Evolutionary conservation across 2,113 vertebrate genomes (phyloP).

Genomic region (Brachyhypopomus occidentalis): DNA sequence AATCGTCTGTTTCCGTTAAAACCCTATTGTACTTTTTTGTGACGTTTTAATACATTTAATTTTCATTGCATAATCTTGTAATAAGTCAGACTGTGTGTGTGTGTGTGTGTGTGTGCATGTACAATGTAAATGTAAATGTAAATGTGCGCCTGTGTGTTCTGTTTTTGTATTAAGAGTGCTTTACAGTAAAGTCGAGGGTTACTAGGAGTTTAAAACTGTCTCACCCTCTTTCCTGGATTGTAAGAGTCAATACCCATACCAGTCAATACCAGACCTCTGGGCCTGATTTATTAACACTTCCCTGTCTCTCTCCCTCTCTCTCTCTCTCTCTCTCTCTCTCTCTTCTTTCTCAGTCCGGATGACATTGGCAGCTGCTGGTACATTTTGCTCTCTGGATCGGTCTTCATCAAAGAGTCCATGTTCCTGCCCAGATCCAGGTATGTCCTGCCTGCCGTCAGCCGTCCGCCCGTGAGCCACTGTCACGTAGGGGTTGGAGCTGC

Average conservation of each 20-base stretch:
- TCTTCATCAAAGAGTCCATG: conserved; percentile 99
- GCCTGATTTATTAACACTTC: not conserved
- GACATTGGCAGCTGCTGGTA: conserved; percentile 98
- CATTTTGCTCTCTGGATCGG: conserved; percentile 96
- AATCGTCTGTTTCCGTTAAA: not conserved
- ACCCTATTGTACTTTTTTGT: not conserved
- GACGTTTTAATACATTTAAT: not conserved
- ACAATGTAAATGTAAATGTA: too few species aligned
- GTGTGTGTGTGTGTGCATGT: conserved; percentile 7
- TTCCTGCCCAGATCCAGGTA: conserved; percentile 99
- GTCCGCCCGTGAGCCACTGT: too few species aligned
- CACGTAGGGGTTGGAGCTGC: not conserved
- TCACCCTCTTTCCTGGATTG: not conserved
- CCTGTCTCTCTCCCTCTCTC: conserved; percentile 30
- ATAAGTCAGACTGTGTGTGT: not conserved
- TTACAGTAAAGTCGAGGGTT: not conserved
- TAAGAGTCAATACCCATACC: not conserved
- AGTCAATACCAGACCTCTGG: not conserved
- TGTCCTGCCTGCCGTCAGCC: conserved; percentile 41
- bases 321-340: conserved; percentile 30
- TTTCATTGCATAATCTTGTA: not conserved
- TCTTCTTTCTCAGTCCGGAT: conserved; percentile 77
- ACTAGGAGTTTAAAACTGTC: not conserved
- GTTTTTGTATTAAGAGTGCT: not conserved
- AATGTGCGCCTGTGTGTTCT: not conserved